Percentiles rank a stretch among this genome's conserved stretches.
phyloP scores from a whole-genome alignment of 2,888 invertebrate species.

The Ormyrus labotus region DNA sequence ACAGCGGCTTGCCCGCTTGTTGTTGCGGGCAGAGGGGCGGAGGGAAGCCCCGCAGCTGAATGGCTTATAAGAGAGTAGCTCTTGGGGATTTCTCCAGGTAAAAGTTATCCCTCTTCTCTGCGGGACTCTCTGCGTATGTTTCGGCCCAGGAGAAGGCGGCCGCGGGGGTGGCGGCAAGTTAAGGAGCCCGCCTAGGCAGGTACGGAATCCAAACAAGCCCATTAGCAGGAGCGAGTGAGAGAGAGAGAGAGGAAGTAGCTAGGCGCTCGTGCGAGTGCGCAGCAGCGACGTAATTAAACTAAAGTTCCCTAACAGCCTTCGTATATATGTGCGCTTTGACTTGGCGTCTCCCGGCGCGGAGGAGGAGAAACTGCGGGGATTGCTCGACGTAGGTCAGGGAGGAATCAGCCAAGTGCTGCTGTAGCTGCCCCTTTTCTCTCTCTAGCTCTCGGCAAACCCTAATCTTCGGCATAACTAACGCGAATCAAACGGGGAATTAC shows the following conservation, averaged over 20 bases:
- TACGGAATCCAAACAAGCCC: slow-evolving; percentile 50
- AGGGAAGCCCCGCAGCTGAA: background rate
- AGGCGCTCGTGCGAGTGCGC: background rate
- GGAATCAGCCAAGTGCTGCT: slow-evolving; percentile 1
- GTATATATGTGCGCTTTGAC: slow-evolving; percentile 34
- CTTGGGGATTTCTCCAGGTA: slow-evolving; percentile 28
- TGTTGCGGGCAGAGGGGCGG: no score
- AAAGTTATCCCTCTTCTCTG: background rate
- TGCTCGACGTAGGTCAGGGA: background rate
- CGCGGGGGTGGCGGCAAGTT: background rate
- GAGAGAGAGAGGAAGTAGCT: background rate
- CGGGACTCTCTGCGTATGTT: slow-evolving; percentile 14
- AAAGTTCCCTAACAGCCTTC: slow-evolving; percentile 49
- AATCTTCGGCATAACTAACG: slow-evolving; percentile 23
- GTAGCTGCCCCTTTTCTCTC: slow-evolving; percentile 1
- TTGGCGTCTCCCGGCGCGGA: background rate
- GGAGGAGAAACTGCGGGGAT: slow-evolving; percentile 37
- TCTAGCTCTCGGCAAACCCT: background rate
- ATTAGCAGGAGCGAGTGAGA: slow-evolving; percentile 28
- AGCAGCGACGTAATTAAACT: slow-evolving; percentile 48
- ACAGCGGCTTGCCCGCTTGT: no score
- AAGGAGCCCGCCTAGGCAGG: background rate
- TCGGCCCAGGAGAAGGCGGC: background rate
- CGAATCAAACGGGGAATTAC: slow-evolving; percentile 29
- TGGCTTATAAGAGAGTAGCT: slow-evolving; percentile 11